These are phyloP conservation scores for Hermaeophaga mercurialis DNA, from an alignment of 2,888 invertebrate species.

Conservation along the genomic window DNA sequence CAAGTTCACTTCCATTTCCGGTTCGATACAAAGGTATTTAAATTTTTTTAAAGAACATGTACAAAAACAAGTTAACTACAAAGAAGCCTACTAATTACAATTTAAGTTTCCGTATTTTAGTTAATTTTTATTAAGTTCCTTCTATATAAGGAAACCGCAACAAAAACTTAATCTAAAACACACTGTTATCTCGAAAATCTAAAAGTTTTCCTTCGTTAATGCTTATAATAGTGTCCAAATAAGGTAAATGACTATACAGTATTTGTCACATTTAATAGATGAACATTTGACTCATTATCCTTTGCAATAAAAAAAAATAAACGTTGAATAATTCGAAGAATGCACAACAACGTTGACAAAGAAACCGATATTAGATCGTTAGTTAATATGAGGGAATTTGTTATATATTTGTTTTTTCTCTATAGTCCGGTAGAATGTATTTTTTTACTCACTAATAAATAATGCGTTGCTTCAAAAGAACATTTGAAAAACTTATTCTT, in stretches of 20 bases:
- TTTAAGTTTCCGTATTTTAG: too few relatives aligned
- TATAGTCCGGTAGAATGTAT: conserved; percentile 20
- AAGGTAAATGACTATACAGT: conserved; percentile 33
- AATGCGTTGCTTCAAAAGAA: too few relatives aligned
- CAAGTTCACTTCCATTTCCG: too few relatives aligned
- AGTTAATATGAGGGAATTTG: conserved; percentile 19
- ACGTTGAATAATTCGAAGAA: conserved; percentile 40
- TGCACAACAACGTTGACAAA: conserved; percentile 39
- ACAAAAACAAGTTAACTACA: too few relatives aligned
- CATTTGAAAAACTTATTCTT: too few relatives aligned
- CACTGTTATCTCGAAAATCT: conserved; percentile 22
- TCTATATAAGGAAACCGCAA: too few relatives aligned
- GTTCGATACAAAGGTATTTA: too few relatives aligned
- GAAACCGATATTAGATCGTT: conserved; percentile 40
- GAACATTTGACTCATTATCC: conserved; percentile 39
- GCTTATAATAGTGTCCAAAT: conserved; percentile 24
- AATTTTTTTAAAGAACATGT: too few relatives aligned
- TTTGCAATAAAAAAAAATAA: conserved; percentile 43
- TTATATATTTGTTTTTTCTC: conserved; percentile 14
- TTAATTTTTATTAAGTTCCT: too few relatives aligned
- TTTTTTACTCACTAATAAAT: too few relatives aligned
- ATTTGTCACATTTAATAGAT: conserved; percentile 37
- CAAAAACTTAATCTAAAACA: conserved; percentile 14
- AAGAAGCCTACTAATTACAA: too few relatives aligned
- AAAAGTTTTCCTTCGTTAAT: conserved; percentile 28